These are phyloP conservation scores for Piscicola geometra DNA, from an alignment of 2,888 invertebrate species.

Conservation along the genomic window DNA sequence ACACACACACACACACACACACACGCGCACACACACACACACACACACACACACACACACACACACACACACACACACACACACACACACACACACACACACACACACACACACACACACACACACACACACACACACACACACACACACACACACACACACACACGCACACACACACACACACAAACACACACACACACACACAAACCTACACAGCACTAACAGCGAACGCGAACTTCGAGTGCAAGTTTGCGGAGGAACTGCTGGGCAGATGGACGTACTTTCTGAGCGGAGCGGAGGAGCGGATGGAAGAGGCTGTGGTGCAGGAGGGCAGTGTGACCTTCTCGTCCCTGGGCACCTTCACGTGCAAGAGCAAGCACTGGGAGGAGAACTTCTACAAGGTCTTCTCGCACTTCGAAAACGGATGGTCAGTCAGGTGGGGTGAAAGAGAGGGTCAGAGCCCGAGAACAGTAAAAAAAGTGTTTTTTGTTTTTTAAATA, in stretches of 20 bases:
- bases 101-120: too few species aligned
- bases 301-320: background rate
- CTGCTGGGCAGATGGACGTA: constrained; percentile 1
- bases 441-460: background rate
- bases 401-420: constrained; percentile 35
- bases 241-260: constrained; percentile 2
- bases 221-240: background rate
- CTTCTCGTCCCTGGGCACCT: constrained; percentile 35
- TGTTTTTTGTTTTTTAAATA: too few species aligned
- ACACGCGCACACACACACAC: too few species aligned
- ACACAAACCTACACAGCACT: background rate
- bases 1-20: too few species aligned
- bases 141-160: too few species aligned
- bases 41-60: too few species aligned
- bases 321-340: constrained; percentile 34
- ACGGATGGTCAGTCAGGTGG: constrained; percentile 33
- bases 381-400: constrained; percentile 42
- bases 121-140: too few species aligned
- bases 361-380: constrained; percentile 43
- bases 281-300: background rate
- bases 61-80: too few species aligned
- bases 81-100: too few species aligned
- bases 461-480: too few species aligned
- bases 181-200: too few species aligned
- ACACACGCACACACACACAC: too few species aligned